Evolutionary conservation across 2,888 invertebrate genomes (phyloP).

Genomic region (Brachypterus glaber): DNA sequence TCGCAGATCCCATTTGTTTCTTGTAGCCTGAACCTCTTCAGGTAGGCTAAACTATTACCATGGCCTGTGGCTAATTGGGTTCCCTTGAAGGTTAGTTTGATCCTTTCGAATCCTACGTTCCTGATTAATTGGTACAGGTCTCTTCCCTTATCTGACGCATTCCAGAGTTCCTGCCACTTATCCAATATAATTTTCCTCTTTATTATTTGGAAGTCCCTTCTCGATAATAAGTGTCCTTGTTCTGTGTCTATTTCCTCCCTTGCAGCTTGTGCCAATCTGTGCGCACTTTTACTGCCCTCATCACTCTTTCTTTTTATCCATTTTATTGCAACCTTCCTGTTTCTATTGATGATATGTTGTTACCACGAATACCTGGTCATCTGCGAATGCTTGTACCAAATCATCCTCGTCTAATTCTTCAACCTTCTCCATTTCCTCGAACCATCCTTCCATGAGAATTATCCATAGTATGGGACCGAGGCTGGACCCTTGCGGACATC

Average conservation of each 20-base stretch:
- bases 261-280: background rate
- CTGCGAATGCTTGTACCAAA: slow-evolving; percentile 13
- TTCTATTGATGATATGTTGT: background rate
- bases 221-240: background rate
- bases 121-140: background rate
- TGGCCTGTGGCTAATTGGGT: slow-evolving; percentile 5
- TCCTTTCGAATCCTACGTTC: background rate
- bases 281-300: background rate
- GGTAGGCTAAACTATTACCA: slow-evolving; percentile 6
- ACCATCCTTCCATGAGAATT: slow-evolving; percentile 20
- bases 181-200: background rate
- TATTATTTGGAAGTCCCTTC: background rate
- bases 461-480: slow-evolving; percentile 19
- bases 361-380: slow-evolving; percentile 14
- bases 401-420: background rate
- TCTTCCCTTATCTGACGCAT: background rate
- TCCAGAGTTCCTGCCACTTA: slow-evolving; percentile 1
- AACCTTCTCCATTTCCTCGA: slow-evolving; percentile 5
- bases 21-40: slow-evolving; percentile 6
- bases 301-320: background rate
- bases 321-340: background rate
- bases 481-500: slow-evolving; percentile 20
- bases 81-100: background rate
- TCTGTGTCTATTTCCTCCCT: background rate
- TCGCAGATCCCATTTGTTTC: too few relatives aligned